Conservation (phyloP, 2,888 invertebrate species). For the Julus scanicus region DNA sequence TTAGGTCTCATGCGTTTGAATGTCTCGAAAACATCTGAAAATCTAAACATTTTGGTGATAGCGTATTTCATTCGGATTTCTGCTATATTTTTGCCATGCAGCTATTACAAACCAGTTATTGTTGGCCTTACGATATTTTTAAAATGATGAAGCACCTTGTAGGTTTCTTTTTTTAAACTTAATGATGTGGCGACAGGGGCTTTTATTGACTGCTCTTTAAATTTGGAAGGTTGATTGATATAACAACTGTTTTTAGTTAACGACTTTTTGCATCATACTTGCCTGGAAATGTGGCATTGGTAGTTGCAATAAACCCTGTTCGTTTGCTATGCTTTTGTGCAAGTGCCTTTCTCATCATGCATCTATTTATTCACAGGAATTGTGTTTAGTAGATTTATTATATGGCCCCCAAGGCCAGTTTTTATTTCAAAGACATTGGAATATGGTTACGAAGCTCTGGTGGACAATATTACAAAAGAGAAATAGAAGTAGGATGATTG, state of each 20-base stretch:
- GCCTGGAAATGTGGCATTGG: constrained; percentile 2
- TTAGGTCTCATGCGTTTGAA: constrained; percentile 2
- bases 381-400: not conserved
- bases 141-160: not conserved
- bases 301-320: constrained; percentile 9
- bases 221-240: not conserved
- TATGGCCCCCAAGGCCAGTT: not conserved
- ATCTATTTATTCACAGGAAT: not conserved
- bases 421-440: too few species aligned
- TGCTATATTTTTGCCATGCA: constrained; percentile 22
- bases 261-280: constrained; percentile 4
- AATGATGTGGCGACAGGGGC: constrained; percentile 2
- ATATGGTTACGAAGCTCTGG: too few species aligned
- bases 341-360: not conserved
- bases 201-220: not conserved
- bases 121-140: constrained; percentile 17
- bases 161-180: constrained; percentile 28
- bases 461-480: too few species aligned
- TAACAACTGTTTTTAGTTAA: constrained; percentile 15
- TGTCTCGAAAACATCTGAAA: not conserved
- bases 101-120: not conserved
- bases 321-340: constrained; percentile 19
- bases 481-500: too few species aligned
- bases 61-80: not conserved
- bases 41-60: not conserved